Evolutionary conservation across 2,797 vertebrate genomes (phyloP).

Genomic region (Pogoniulus pusillus): DNA sequence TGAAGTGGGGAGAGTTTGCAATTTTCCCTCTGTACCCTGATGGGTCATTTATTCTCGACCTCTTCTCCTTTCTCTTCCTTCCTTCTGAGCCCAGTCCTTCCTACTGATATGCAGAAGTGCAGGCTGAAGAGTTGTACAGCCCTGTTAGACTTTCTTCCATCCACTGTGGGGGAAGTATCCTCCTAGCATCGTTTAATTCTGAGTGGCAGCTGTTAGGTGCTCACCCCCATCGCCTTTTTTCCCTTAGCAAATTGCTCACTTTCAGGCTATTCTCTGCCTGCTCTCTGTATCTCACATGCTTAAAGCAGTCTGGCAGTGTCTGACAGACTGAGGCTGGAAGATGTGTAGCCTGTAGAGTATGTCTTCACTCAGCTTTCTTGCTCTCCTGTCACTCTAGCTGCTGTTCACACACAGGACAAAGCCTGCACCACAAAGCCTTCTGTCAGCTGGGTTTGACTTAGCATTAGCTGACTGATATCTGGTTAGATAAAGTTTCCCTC

Average conservation of each 20-base stretch:
- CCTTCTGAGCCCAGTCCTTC: too few relatives aligned
- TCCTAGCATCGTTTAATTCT: slow-evolving; percentile 48
- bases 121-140: neutral
- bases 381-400: neutral
- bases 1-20: neutral
- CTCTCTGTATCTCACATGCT: slow-evolving; percentile 19
- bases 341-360: neutral
- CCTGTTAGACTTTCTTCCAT: slow-evolving; percentile 30
- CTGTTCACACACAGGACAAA: neutral
- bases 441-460: neutral
- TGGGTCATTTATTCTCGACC: neutral
- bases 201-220: slow-evolving; percentile 46
- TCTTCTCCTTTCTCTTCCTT: too few relatives aligned
- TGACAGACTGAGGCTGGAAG: slow-evolving; percentile 51
- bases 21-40: neutral
- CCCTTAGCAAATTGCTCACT: slow-evolving; percentile 56
- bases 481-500: neutral
- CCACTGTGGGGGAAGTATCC: neutral
- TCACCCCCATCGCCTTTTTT: slow-evolving; percentile 42
- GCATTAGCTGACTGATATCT: neutral
- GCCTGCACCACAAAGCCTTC: slow-evolving; percentile 1
- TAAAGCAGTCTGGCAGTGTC: slow-evolving; percentile 51
- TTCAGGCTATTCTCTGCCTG: slow-evolving; percentile 58
- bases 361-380: slow-evolving; percentile 25
- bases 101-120: neutral